Base-by-base conservation (phyloP, 2,113 vertebrate genomes). In the Paratilapia polleni region DNA sequence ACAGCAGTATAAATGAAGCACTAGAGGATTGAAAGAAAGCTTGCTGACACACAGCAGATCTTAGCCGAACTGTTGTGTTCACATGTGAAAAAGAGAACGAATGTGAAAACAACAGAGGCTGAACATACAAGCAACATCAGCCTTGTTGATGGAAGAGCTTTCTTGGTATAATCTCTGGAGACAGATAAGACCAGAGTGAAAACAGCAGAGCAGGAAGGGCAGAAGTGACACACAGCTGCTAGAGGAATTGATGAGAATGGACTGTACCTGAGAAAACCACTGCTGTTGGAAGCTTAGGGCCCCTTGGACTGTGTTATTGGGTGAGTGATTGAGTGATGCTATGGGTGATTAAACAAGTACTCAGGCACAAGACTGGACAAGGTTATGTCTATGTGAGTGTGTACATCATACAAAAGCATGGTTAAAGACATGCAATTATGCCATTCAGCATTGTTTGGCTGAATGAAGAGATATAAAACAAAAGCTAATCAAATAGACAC, bases 161-260 rank as follows among this genome's bases (percentile, higher is more conserved):
- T 87, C 82, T 79, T 66, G 78, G 19, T 41, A 68, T 63, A 24
- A 59, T 85, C 88, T 90, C 83, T 74, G 60, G 82, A 77, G 92
- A 60, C 31, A 61, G 90, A 92, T 92, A 91, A 89, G 75, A 89
- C 52, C 89, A 52, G 87, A 87, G 79, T 28, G 80, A 73, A 57
- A 80, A 74, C 78, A 63, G 58, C 10, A 28, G 56, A 77, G 15
- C 6, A 24, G 80, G 64, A 85, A 86, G 89, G 88, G 74, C 87
- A 87, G 15, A 22, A 77, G 78, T 79, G 80, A 88, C 87, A 84
- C 68, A 60, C 83, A 49, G n/a, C 80, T 63, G 61, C 77, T 52
- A 9, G 59, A 73, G 78, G 76, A 87, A 82, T 87, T 91, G 89
- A 87, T 88, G 78, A 81, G 76, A 80, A 83, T 82, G 76, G 68